Evolutionary conservation across 2,888 invertebrate species (phyloP).

Genomic region (Ophion costatus): DNA sequence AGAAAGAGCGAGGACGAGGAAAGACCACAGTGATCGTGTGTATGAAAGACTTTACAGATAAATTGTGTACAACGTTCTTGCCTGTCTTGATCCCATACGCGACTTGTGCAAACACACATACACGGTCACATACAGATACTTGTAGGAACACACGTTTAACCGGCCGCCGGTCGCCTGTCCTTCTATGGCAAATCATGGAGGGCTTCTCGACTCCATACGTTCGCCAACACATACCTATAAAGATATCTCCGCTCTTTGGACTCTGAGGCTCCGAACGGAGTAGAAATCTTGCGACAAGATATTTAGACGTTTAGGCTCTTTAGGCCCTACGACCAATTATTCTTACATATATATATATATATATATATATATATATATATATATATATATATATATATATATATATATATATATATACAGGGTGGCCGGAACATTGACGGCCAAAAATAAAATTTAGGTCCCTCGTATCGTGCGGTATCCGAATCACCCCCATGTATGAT

Average conservation of each 20-base stretch:
- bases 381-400: not conserved
- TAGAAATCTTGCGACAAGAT: slow-evolving; percentile 52
- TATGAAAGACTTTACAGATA: slow-evolving; percentile 32
- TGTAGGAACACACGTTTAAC: slow-evolving; percentile 63
- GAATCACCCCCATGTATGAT: too few relatives aligned
- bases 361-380: not conserved
- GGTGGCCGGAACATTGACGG: too few relatives aligned
- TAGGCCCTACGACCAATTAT: slow-evolving; percentile 42
- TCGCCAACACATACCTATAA: slow-evolving; percentile 69
- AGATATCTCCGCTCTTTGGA: slow-evolving; percentile 41
- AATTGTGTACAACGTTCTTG: slow-evolving; percentile 45
- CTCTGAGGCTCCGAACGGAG: slow-evolving; percentile 15
- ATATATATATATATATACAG: too few relatives aligned
- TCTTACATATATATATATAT: not conserved
- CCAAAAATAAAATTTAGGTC: too few relatives aligned
- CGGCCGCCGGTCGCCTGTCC: slow-evolving; percentile 77
- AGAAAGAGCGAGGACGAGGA: slow-evolving; percentile 37
- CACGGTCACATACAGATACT: not conserved
- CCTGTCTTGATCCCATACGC: slow-evolving; percentile 66
- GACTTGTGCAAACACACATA: slow-evolving; percentile 16
- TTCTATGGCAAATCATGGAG: slow-evolving; percentile 77
- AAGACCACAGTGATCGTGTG: slow-evolving; percentile 32
- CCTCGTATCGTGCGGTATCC: too few relatives aligned
- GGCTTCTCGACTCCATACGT: slow-evolving; percentile 62
- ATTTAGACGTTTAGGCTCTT: slow-evolving; percentile 49